Conservation (phyloP, 2,113 vertebrate genomes). For the Pseudopipra pipra region DNA sequence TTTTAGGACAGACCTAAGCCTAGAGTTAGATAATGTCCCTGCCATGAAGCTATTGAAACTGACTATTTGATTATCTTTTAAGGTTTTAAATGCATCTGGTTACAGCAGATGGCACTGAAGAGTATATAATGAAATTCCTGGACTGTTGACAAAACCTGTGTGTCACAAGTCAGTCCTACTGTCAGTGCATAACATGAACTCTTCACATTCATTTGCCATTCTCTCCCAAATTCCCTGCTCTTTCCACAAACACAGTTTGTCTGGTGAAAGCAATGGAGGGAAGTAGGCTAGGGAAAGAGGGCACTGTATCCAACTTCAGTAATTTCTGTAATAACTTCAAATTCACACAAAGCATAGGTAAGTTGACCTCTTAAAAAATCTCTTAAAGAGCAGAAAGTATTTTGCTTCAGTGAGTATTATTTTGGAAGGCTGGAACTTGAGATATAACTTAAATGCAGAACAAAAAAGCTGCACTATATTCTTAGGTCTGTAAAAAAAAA, state of each 20-base stretch:
- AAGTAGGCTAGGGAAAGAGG: background rate
- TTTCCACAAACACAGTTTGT: background rate
- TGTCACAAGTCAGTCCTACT: background rate
- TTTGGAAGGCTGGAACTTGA: background rate
- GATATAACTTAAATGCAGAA: background rate
- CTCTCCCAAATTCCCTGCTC: background rate
- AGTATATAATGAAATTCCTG: background rate
- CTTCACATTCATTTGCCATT: background rate
- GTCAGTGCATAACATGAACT: background rate
- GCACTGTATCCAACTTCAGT: background rate
- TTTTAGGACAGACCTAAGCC: background rate
- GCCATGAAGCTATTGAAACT: background rate
- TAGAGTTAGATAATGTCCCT: background rate
- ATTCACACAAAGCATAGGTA: background rate
- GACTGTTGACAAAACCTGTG: background rate
- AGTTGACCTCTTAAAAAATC: background rate
- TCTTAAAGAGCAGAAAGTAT: background rate
- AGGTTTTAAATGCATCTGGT: background rate
- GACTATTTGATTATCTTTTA: background rate
- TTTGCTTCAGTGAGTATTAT: background rate
- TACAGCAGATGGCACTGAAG: slow-evolving; percentile 51
- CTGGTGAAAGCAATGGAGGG: background rate
- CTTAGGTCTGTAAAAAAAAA: background rate
- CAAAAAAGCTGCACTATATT: background rate
- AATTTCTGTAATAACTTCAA: background rate